Evolutionary conservation across 2,888 invertebrate genomes (phyloP).

Genomic region (Caenorhabditis macrosperma): DNA sequence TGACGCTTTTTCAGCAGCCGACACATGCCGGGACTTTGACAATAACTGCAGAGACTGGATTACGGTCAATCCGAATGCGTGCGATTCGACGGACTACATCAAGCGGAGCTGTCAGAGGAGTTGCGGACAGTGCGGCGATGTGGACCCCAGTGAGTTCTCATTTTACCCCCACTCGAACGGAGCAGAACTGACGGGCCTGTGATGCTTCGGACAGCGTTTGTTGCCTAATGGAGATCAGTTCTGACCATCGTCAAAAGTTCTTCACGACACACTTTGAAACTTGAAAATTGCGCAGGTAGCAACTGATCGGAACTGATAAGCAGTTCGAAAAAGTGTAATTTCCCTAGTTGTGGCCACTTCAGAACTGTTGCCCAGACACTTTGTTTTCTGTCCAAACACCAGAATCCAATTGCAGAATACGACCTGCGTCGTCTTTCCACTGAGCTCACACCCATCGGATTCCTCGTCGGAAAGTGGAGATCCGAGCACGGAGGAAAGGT

Average conservation of each 20-base stretch:
- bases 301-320: neutral
- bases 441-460: conserved; percentile 74
- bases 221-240: neutral
- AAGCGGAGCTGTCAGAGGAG: conserved; percentile 70
- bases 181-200: no score
- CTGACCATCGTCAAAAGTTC: no score
- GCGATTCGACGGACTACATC: conserved; percentile 76
- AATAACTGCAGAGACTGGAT: conserved; percentile 78
- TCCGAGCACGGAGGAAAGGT: conserved; percentile 79
- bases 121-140: conserved; percentile 73
- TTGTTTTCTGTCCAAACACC: no score
- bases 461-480: conserved; percentile 80
- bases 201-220: no score
- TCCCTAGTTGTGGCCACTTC: no score
- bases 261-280: no score
- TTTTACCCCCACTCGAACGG: no score
- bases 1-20: conserved; percentile 37
- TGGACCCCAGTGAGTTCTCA: conserved; percentile 70
- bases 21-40: conserved; percentile 66
- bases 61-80: conserved; percentile 68
- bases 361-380: no score
- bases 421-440: conserved; percentile 72
- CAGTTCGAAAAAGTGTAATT: neutral
- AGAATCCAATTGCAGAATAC: conserved; percentile 76
- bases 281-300: no score